Conservation (phyloP, 1,140 invertebrate species). For the Aphelinus certus region DNA sequence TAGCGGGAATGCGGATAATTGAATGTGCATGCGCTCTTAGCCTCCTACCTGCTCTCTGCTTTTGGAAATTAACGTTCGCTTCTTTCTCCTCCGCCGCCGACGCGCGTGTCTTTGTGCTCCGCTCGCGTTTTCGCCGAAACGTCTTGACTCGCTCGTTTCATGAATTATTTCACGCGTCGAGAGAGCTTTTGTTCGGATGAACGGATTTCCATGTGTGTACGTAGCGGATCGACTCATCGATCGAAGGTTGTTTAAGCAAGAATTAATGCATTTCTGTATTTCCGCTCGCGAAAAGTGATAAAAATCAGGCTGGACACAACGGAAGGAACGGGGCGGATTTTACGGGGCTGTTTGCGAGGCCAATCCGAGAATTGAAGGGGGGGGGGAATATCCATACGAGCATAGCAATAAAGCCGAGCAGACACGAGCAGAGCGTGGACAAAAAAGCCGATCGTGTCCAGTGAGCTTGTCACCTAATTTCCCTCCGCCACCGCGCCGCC, state of each 20-base stretch:
- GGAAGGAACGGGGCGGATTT: too few species aligned
- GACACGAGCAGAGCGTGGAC: background rate
- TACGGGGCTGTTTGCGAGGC: too few species aligned
- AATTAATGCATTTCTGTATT: too few species aligned
- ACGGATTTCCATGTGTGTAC: too few species aligned
- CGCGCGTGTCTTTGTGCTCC: background rate
- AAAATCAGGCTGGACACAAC: too few species aligned
- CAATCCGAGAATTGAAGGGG: background rate
- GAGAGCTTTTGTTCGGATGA: too few species aligned
- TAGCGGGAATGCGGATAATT: slow-evolving; percentile 31
- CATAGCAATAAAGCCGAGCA: background rate
- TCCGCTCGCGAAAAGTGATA: too few species aligned
- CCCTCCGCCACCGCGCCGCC: slow-evolving; percentile 4
- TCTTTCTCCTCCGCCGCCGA: background rate
- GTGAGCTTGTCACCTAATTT: slow-evolving; percentile 23
- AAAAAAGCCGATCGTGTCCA: background rate
- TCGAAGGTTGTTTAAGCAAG: too few species aligned
- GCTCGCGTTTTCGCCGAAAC: too few species aligned
- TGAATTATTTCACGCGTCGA: too few species aligned
- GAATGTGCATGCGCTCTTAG: slow-evolving; percentile 11
- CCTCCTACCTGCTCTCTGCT: background rate
- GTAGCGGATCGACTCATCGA: too few species aligned
- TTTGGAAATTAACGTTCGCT: slow-evolving; percentile 19
- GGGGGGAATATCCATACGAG: background rate
- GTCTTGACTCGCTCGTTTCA: too few species aligned